A percentile compares a stretch with the other conserved stretches of the same genome.
Evolutionary conservation across 2,797 vertebrate genomes (phyloP).

Genomic region (Poecilia velifera): DNA sequence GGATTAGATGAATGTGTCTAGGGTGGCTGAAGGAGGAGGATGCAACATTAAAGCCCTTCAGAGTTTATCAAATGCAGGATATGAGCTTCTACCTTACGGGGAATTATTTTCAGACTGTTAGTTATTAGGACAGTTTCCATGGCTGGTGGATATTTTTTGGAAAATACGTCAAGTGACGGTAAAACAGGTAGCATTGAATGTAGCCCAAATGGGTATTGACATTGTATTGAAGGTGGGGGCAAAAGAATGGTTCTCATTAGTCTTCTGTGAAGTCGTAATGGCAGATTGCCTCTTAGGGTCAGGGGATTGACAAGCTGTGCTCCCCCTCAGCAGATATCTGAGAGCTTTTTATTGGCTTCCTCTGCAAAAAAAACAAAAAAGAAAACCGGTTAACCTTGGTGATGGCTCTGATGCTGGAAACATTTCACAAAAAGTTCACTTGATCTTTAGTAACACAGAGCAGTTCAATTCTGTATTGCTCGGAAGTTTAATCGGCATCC

Average conservation of each 20-base stretch:
- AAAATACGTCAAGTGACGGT: slow-evolving; percentile 58
- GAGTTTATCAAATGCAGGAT: slow-evolving; percentile 51
- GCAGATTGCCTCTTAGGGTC: slow-evolving; percentile 82
- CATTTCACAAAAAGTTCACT: slow-evolving; percentile 79
- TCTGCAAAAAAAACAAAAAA: slow-evolving; percentile 60
- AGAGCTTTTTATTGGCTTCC: slow-evolving; percentile 79
- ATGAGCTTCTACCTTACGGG: slow-evolving; percentile 35
- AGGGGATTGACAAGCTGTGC: slow-evolving; percentile 80
- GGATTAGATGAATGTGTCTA: slow-evolving; percentile 78
- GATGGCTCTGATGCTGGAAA: slow-evolving; percentile 76
- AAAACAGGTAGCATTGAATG: slow-evolving; percentile 71
- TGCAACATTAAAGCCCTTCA: slow-evolving; percentile 61
- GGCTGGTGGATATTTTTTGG: slow-evolving; percentile 35
- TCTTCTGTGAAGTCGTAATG: slow-evolving; percentile 83
- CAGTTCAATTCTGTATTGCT: slow-evolving; percentile 59
- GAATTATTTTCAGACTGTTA: slow-evolving; percentile 51
- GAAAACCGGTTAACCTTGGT: slow-evolving; percentile 78
- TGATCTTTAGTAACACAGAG: slow-evolving; percentile 66
- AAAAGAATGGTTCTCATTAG: slow-evolving; percentile 85
- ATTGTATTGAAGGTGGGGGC: slow-evolving; percentile 80
- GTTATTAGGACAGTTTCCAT: slow-evolving; percentile 33
- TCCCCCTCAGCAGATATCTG: slow-evolving; percentile 82
- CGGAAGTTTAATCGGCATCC: slow-evolving; percentile 59
- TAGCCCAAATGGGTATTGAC: slow-evolving; percentile 80
- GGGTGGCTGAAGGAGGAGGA: slow-evolving; percentile 57